Evolutionary conservation across 1,140 invertebrate species (phyloP), one percentile per base, ranked within the genome.

Genomic region (Caerostris darwini): DNA sequence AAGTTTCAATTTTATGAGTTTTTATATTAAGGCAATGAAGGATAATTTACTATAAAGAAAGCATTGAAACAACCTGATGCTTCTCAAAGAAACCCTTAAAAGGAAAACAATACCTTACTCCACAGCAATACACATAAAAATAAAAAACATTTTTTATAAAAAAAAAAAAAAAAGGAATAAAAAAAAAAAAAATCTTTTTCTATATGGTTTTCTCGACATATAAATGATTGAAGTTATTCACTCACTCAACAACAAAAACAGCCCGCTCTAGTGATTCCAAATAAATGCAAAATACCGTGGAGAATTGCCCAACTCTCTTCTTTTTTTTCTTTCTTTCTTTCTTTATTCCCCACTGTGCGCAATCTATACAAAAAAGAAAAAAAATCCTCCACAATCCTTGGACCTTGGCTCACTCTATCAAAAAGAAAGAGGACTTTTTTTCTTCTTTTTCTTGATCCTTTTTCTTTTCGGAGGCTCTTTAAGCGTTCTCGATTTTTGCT

Each of bases 401-500:
- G 82, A 86, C 61, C 91, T 7, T 57, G 50, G 17, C 82, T 53
- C 82, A 92, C 91, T 92, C 61, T 69, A 92, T 92, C 91, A 92
- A 92, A 92, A 86, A 54, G 82, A 92, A 54, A 92, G 58, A 58
- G 34, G 34, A 50, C 19, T 50, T 50, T 5, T 12, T 8, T 12
- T 12, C 54, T 19, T 50, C 10, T 77, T 77, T 12, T 77, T 77
- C 34, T 53, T 53, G 71, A 12, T 50, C 71, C 8, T 77, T 77
- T 77, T 77, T 77, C 71, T 67, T 59, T 50, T 58, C 34, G 8
- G 59, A 54, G 34, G n/a, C 14, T 86, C 59, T 69, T 92, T 92
- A 92, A 92, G 64, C 82, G 91, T 56, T 92, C 81, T 67, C 90
- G 90, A 92, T 92, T 92, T 92, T 92, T 86, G 82, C 91, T 34